phyloP scores from a whole-genome alignment of 2,113 vertebrate genomes.

The Enhydra lutris region DNA sequence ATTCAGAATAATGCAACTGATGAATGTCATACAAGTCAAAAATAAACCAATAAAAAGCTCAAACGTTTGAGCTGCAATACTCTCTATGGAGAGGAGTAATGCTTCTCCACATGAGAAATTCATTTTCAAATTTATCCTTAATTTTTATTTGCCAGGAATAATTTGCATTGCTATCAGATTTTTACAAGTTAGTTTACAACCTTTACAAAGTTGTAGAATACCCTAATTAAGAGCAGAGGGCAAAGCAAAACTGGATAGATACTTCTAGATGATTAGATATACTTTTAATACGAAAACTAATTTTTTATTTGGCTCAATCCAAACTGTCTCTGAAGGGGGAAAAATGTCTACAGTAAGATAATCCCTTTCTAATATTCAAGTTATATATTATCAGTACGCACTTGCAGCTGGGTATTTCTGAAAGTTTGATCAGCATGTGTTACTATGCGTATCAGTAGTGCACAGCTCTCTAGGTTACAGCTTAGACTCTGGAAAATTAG shows the following conservation, averaged over 20 bases:
- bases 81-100: neutral
- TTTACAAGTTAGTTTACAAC: neutral
- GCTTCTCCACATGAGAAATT: neutral
- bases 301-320: neutral
- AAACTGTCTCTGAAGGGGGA: neutral
- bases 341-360: neutral
- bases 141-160: neutral
- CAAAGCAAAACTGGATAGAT: neutral
- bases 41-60: neutral
- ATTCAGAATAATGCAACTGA: neutral
- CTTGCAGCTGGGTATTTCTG: neutral
- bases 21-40: neutral
- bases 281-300: neutral
- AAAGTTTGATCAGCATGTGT: neutral
- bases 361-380: neutral
- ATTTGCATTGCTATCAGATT: neutral
- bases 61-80: neutral
- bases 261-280: neutral
- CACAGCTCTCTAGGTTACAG: neutral
- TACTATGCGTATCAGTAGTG: neutral
- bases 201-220: neutral
- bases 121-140: neutral
- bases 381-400: too few relatives aligned
- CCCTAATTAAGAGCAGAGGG: neutral
- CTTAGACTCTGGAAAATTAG: neutral